A percentile compares a stretch with the other conserved stretches of the same genome.
phyloP scores from a whole-genome alignment of 2,888 invertebrate genomes.

The Laspeyria flexula region DNA sequence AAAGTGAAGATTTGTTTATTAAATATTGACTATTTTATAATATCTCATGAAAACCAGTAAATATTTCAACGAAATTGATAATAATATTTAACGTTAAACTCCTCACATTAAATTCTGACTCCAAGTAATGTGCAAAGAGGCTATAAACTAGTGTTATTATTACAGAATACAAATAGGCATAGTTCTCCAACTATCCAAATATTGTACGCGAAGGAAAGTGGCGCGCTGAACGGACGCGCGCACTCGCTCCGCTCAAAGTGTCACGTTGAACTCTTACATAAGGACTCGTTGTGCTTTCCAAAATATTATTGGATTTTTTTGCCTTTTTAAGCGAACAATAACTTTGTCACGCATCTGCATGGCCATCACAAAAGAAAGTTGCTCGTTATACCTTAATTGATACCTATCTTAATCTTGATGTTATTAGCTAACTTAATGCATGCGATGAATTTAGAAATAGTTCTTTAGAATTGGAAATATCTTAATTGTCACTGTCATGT shows the following conservation, averaged over 20 bases:
- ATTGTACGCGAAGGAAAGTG: conserved; percentile 79
- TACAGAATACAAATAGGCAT: conserved; percentile 28
- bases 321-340: conserved; percentile 69
- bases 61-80: too few species aligned
- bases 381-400: conserved; percentile 51
- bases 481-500: conserved; percentile 22
- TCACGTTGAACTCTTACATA: conserved; percentile 86
- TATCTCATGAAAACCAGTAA: too few species aligned
- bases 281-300: conserved; percentile 82
- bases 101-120: too few species aligned
- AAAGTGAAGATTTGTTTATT: too few species aligned
- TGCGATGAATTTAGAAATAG: conserved; percentile 26
- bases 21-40: too few species aligned
- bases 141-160: conserved; percentile 4
- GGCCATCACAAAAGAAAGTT: conserved; percentile 65
- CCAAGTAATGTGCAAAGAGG: neutral
- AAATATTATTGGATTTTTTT: conserved; percentile 78
- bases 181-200: conserved; percentile 66
- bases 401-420: conserved; percentile 43
- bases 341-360: conserved; percentile 56
- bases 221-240: conserved; percentile 74
- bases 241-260: conserved; percentile 71
- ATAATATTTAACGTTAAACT: too few species aligned
- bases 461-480: conserved; percentile 8
- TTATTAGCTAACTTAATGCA: conserved; percentile 26